Conservation (phyloP, 2,797 vertebrate species). For the Tokudaia muenninki region DNA sequence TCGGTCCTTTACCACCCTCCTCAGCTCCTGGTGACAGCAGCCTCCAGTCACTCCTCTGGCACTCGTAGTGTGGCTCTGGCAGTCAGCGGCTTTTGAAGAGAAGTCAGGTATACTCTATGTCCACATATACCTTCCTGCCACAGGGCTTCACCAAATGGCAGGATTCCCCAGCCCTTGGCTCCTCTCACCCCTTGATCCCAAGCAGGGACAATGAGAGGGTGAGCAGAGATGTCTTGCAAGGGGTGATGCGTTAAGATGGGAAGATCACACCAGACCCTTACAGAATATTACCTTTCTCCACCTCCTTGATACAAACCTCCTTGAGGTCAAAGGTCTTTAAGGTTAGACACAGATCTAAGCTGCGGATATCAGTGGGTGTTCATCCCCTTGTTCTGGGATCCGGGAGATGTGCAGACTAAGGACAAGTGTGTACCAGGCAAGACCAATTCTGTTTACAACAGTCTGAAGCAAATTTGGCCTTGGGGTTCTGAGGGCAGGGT, state of each 20-base stretch:
- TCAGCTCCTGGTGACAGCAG: background rate
- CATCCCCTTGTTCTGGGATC: background rate
- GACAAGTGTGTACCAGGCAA: constrained; percentile 36
- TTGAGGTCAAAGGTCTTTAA: constrained; percentile 51
- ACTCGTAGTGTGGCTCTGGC: constrained; percentile 17
- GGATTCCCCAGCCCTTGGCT: constrained; percentile 51
- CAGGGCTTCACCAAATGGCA: constrained; percentile 63
- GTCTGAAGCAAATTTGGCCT: constrained; percentile 74
- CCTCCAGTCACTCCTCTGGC: constrained; percentile 48
- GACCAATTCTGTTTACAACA: constrained; percentile 62
- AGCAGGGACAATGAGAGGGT: constrained; percentile 28
- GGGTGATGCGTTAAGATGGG: constrained; percentile 12
- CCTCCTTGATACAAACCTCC: constrained; percentile 36
- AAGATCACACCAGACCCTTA: constrained; percentile 54
- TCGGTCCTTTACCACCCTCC: background rate
- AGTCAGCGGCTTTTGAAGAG: constrained; percentile 65
- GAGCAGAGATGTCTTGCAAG: constrained; percentile 61
- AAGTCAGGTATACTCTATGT: constrained; percentile 83
- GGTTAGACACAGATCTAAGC: constrained; percentile 20
- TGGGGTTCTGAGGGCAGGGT: constrained; percentile 55
- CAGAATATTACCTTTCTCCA: constrained; percentile 52
- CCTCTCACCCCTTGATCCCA: background rate
- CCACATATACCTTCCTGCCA: constrained; percentile 80
- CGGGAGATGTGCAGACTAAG: constrained; percentile 15
- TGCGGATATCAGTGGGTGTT: constrained; percentile 23